A percentile compares a stretch with the other conserved stretches of the same genome.
Evolutionary conservation across 2,797 vertebrate species (phyloP).

Genomic region (Clamator glandarius): DNA sequence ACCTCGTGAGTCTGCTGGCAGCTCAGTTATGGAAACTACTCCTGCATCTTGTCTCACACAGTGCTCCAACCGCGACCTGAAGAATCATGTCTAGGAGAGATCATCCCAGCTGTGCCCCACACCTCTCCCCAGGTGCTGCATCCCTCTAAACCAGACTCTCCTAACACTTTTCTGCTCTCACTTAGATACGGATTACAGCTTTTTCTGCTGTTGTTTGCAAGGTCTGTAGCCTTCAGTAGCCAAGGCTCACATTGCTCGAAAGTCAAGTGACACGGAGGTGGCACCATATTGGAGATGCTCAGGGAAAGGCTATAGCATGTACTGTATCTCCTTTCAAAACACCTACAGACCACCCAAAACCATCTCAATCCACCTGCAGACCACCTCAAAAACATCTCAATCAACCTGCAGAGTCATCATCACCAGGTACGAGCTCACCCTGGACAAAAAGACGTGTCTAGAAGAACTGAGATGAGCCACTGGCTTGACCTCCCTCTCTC

Average conservation of each 20-base stretch:
- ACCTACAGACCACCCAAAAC: background rate
- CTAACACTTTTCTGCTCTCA: background rate
- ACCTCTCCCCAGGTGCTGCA: background rate
- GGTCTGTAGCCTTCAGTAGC: background rate
- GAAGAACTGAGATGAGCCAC: background rate
- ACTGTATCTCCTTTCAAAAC: background rate
- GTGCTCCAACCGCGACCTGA: background rate
- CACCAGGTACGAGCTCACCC: background rate
- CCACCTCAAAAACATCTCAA: background rate
- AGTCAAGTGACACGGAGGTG: background rate
- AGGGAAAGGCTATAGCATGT: background rate
- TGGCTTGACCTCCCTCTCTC: background rate
- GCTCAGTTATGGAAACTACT: background rate
- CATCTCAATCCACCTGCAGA: background rate
- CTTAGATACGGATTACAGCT: background rate
- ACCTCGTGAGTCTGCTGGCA: background rate
- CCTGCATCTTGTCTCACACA: background rate
- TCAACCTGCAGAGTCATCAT: background rate
- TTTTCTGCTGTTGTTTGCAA: background rate
- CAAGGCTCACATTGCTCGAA: background rate
- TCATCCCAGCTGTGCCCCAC: background rate
- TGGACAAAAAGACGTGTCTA: accelerated
- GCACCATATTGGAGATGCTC: background rate
- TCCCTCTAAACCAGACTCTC: background rate
- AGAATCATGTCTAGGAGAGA: background rate